Evolutionary conservation across 2,888 invertebrate species (phyloP).

Genomic region (Tinea semifulvella): DNA sequence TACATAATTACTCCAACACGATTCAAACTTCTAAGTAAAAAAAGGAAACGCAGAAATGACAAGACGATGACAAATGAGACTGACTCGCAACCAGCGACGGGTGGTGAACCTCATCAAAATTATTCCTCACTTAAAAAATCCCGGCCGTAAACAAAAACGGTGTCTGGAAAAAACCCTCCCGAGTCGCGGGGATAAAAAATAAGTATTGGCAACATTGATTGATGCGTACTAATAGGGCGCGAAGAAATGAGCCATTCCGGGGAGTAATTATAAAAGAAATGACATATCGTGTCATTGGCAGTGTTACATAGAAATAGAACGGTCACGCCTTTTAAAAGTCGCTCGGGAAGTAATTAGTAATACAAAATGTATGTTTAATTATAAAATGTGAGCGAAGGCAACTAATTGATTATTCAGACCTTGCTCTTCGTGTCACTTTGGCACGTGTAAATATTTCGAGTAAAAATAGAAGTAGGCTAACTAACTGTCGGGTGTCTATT

Average conservation of each 20-base stretch:
- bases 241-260: slow-evolving; percentile 54
- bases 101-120: slow-evolving; percentile 66
- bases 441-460: slow-evolving; percentile 13
- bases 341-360: slow-evolving; percentile 60
- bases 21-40: slow-evolving; percentile 46
- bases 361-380: slow-evolving; percentile 42
- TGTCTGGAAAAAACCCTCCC: slow-evolving; percentile 47
- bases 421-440: slow-evolving; percentile 28
- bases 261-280: slow-evolving; percentile 62
- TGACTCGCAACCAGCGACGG: slow-evolving; percentile 58
- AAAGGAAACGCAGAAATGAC: slow-evolving; percentile 63
- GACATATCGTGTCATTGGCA: slow-evolving; percentile 63
- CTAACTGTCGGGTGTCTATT: neutral
- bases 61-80: slow-evolving; percentile 68
- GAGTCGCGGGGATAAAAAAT: slow-evolving; percentile 56
- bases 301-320: slow-evolving; percentile 56
- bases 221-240: slow-evolving; percentile 67
- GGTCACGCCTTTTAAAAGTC: slow-evolving; percentile 50
- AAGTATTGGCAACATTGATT: slow-evolving; percentile 68
- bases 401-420: slow-evolving; percentile 49
- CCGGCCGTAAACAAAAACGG: slow-evolving; percentile 59
- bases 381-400: slow-evolving; percentile 63
- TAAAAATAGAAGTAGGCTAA: slow-evolving; percentile 11
- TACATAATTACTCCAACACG: slow-evolving; percentile 59
- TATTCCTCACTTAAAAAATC: slow-evolving; percentile 66